Evolutionary conservation across 1,140 invertebrate genomes (phyloP).

Genomic region (Camponotus pennsylvanicus): DNA sequence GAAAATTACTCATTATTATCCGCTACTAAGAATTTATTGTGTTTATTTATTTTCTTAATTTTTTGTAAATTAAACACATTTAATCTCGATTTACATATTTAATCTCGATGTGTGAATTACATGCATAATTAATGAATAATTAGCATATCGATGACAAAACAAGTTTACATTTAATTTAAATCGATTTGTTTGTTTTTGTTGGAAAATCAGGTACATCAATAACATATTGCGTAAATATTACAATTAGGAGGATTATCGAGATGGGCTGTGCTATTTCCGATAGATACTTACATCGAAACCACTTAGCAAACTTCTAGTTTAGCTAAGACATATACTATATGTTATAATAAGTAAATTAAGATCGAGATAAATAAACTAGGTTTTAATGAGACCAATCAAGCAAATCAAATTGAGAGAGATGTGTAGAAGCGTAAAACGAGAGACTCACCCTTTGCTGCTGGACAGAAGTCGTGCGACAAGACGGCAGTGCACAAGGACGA

Average conservation of each 20-base stretch:
- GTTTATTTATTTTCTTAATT: not conserved
- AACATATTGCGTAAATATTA: not conserved
- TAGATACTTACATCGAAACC: slow-evolving; percentile 11
- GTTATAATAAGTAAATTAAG: not conserved
- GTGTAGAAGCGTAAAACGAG: slow-evolving; percentile 16
- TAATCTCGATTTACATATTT: slow-evolving; percentile 10
- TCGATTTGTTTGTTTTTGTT: not conserved
- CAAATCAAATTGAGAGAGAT: slow-evolving; percentile 46
- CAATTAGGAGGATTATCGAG: not conserved
- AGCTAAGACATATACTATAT: not conserved
- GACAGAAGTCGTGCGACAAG: slow-evolving; percentile 81
- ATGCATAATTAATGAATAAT: not conserved
- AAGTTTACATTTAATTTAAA: slow-evolving; percentile 16
- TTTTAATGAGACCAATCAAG: slow-evolving; percentile 25
- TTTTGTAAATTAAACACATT: not conserved
- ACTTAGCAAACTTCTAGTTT: slow-evolving; percentile 18
- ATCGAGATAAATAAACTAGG: not conserved
- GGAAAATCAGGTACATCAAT: not conserved
- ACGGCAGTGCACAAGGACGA: slow-evolving; percentile 84
- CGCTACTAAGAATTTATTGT: not conserved
- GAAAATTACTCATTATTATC: not conserved
- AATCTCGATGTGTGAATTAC: not conserved
- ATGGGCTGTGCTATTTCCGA: not conserved
- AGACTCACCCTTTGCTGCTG: slow-evolving; percentile 85
- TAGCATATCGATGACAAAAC: not conserved